Evolutionary conservation across 2,888 invertebrate species (phyloP).

Genomic region (Lamellibrachia satsuma): DNA sequence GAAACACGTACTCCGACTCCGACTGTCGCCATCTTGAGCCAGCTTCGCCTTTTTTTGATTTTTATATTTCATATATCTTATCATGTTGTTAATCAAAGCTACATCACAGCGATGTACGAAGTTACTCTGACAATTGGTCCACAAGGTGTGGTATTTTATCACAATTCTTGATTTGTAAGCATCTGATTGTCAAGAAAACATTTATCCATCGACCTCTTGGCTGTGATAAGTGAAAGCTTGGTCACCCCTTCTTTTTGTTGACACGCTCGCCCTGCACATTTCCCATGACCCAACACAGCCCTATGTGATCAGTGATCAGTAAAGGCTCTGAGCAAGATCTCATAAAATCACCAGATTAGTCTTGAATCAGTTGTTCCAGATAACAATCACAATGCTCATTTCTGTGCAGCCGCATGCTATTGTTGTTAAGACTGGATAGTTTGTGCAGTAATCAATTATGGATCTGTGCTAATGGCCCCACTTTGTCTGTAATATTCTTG

Average conservation of each 20-base stretch:
- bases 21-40: too few species aligned
- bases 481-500: neutral
- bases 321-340: neutral
- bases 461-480: neutral
- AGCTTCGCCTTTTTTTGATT: too few species aligned
- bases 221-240: neutral
- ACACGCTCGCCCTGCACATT: neutral
- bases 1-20: too few species aligned
- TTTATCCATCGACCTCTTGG: neutral
- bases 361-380: neutral
- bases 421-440: neutral
- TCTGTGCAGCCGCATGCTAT: neutral
- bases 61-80: neutral
- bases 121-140: neutral
- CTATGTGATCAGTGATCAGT: neutral
- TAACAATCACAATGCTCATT: neutral
- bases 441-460: conserved; percentile 1
- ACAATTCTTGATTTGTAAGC: neutral
- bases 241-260: neutral
- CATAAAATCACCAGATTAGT: neutral
- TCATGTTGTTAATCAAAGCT: neutral
- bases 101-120: neutral
- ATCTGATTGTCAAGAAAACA: conserved; percentile 7
- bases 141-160: neutral
- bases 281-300: neutral